Conservation (phyloP, 2,113 vertebrate species). For the Colaptes auratus region DNA sequence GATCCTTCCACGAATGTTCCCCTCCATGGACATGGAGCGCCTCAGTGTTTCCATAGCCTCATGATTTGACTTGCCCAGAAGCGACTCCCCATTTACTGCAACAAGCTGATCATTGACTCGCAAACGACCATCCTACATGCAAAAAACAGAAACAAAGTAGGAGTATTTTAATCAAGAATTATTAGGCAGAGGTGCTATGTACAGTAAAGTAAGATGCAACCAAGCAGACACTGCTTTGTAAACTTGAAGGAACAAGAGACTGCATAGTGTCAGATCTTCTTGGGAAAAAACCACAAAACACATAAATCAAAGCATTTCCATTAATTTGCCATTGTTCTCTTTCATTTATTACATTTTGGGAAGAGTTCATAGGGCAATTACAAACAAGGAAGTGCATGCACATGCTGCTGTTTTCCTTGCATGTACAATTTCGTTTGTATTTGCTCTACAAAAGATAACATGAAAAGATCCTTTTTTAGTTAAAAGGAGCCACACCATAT, state of each 20-base stretch:
- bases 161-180: not conserved
- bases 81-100: slow-evolving; percentile 92
- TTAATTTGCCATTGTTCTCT: not conserved
- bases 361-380: not conserved
- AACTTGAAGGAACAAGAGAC: not conserved
- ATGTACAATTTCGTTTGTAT: not conserved
- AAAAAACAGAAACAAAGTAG: not conserved
- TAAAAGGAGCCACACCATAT: not conserved
- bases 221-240: not conserved
- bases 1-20: slow-evolving; percentile 92
- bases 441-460: not conserved
- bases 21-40: slow-evolving; percentile 97
- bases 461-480: not conserved
- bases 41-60: slow-evolving; percentile 96
- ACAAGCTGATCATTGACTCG: slow-evolving; percentile 92
- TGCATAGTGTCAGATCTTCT: not conserved
- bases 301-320: not conserved
- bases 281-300: not conserved
- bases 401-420: not conserved
- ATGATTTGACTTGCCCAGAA: slow-evolving; percentile 92
- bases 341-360: not conserved
- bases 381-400: not conserved
- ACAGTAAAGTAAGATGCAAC: not conserved
- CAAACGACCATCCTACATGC: slow-evolving; percentile 89
- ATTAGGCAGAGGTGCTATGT: not conserved